Evolutionary conservation across 2,797 vertebrate species (phyloP), one percentile per base, ranked within the genome.

Genomic region (Dendrocincla fuliginosa): DNA sequence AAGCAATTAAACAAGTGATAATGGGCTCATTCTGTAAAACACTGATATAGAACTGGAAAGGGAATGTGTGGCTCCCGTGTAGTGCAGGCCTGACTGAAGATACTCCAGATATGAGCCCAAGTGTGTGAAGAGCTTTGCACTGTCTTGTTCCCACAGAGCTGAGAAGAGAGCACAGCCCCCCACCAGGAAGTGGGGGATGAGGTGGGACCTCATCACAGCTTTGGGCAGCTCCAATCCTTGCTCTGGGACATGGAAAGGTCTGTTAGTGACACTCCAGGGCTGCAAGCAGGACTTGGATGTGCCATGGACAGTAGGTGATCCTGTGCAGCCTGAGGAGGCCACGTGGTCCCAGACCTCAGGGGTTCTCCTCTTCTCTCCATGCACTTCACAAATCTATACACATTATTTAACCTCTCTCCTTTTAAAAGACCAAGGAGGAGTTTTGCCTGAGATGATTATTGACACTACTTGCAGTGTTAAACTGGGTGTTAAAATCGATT

Each of bases 51-150:
- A 82, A 25, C 56, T 37, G 19, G 46, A 33, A 69, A 41, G 37
- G 56, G 71, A 75, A 56, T 0, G 0, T 19, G 37, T 56, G 24
- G 57, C 68, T 83, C 47, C 52, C 25, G 9, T 0, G 0, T 5
- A 41, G 37, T 16, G 13, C 52, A 79, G 86, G 37, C 27, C 57
- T 52, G 33, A 57, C 32, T 14, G 24, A 71, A 25, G 49, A 5
- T 33, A 37, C 9, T 56, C 55, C 27, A 65, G 27, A 17, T 41
- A 41, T 0, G 13, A 86, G 16, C 30, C 67, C 41, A 65, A 47
- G 24, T 2, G 10, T 47, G 32, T 2, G 2, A 70, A 80, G 8
- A 47, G 20, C 20, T 82, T 83, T 78, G 55, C 1, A 5, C 12
- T 39, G 6, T 53, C 33, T 49, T 50, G 56, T 23, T 86, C n/a